Percentiles rank a stretch among this genome's conserved stretches.
Conservation (phyloP, 1,140 invertebrate genomes). For the Diplogasteroides magnus region DNA sequence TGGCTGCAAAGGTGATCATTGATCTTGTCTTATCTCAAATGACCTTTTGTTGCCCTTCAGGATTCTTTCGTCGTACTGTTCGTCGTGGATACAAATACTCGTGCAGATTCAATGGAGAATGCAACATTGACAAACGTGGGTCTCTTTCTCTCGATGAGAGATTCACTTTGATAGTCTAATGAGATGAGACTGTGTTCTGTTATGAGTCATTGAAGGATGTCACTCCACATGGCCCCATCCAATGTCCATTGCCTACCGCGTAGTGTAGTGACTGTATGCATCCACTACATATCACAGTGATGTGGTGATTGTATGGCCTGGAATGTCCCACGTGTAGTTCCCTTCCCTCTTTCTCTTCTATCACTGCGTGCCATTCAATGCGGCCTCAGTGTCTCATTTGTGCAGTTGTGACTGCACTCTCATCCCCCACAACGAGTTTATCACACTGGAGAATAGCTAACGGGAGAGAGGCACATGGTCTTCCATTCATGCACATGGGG, state of each 20-base stretch:
- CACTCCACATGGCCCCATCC: no score
- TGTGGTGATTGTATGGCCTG: no score
- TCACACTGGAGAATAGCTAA: not conserved
- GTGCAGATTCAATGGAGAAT: constrained; percentile 86
- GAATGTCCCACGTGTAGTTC: no score
- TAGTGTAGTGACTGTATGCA: no score
- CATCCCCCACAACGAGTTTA: not conserved
- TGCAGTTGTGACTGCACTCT: not conserved
- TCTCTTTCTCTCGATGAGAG: no score
- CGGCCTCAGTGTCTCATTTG: not conserved
- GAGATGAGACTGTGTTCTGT: no score
- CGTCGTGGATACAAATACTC: constrained; percentile 78
- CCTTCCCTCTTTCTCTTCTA: no score
- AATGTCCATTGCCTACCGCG: no score
- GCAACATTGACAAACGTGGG: constrained; percentile 72
- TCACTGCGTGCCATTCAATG: not conserved
- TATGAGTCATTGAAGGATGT: no score
- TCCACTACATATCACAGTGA: no score
- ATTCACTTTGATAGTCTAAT: no score
- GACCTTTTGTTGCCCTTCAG: not conserved
- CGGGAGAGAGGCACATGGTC: not conserved
- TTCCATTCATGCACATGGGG: no score
- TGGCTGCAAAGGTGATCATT: not conserved
- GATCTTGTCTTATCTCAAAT: not conserved
- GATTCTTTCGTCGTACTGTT: not conserved